These are phyloP conservation scores for Streptopelia turtur DNA, from an alignment of 2,797 vertebrate genomes.

Conservation along the genomic window DNA sequence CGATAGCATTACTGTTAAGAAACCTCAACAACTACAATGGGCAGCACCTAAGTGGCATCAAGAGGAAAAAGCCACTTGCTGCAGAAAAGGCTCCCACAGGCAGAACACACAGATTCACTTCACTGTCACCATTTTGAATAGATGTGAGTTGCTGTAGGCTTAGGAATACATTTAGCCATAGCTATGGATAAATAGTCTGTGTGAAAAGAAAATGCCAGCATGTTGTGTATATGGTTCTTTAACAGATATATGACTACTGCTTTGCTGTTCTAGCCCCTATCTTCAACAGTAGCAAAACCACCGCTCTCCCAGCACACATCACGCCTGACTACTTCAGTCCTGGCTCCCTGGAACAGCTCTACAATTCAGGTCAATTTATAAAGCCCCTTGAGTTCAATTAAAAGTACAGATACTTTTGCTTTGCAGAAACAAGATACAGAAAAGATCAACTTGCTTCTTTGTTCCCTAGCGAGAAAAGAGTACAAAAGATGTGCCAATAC, in stretches of 20 bases:
- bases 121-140: not conserved
- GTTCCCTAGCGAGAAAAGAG: slow-evolving; percentile 32
- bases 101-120: not conserved
- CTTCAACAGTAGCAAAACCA: slow-evolving; percentile 3
- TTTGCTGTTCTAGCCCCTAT: not conserved
- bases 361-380: slow-evolving; percentile 52
- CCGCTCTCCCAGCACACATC: slow-evolving; percentile 23
- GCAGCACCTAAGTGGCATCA: not conserved
- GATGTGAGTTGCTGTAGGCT: not conserved
- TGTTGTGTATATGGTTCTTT: not conserved
- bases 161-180: not conserved
- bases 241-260: not conserved
- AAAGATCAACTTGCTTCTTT: not conserved
- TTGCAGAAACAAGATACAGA: slow-evolving; percentile 35
- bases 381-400: slow-evolving; percentile 70
- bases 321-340: slow-evolving; percentile 51
- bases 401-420: slow-evolving; percentile 42
- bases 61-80: not conserved
- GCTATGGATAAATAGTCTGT: not conserved
- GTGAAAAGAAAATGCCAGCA: not conserved
- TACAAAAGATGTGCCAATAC: not conserved
- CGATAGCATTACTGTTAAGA: not conserved
- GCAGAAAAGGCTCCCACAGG: not conserved
- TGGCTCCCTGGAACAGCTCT: slow-evolving; percentile 29
- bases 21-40: not conserved